Base-by-base conservation (phyloP, 2,888 invertebrate species). In the Ischnus inquisitorius region DNA sequence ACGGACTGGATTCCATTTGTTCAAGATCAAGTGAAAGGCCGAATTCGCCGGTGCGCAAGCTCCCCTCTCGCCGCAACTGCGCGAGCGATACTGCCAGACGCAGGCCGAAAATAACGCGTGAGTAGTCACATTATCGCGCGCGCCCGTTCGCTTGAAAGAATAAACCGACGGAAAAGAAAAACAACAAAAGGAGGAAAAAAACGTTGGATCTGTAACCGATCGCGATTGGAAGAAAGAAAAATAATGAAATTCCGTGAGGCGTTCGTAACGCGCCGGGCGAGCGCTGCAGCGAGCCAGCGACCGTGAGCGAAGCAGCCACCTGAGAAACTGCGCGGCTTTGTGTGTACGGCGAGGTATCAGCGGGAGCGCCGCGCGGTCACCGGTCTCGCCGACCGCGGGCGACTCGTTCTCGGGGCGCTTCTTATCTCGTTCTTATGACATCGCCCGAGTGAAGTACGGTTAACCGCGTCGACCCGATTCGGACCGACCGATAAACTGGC, bases 11-110 rank as follows among this genome's bases (percentile, higher is more conserved):
- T 84, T 87, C 64, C 64, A 86, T 87, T 83, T 85, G 84, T 85
- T 34, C 88, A 88, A 87, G 88, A 89, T 88, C 87, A 86, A 89
- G 87, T 85, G 80, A 89, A 88, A 90, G 86, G 87, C 86, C 82
- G 86, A 82, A 86, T 87, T 67, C 72, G 65, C 62, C 25, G 54
- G 28, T 60, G 60, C 28, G 75, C 77, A 82, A 88, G 83, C 86
- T 76, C 82, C 80, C 68, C 12, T 25, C 77, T 78, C 82, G 76
- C 64, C 57, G 60, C 41, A 51, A 19, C 34, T 62, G 68, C 51
- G 74, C 54, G 60, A 14, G 25, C 68, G 68, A 76, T 81, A 28
- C 60, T n/a, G 28, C 25, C 57, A 25, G 39, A 77, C 39, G 12
- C 60, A 43, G 72, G 85, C 86, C 85, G 85, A 89, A 88, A 89